Conservation (phyloP, 1,140 invertebrate species). For the Bradysia coprophila region DNA sequence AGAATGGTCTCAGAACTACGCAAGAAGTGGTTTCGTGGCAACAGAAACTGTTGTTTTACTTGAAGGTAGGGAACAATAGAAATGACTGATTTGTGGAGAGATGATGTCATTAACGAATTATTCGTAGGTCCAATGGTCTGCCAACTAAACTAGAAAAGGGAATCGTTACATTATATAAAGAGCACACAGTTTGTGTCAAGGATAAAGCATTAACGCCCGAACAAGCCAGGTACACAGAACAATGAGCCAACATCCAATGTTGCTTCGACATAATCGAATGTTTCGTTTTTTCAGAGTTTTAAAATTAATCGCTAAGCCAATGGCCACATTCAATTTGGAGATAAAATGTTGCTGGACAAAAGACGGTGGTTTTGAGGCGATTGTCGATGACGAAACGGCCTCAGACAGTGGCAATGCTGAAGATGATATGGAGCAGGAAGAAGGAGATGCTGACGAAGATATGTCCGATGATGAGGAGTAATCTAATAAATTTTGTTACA, state of each 20-base stretch:
- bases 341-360: constrained; percentile 42
- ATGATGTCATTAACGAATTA: too few relatives aligned
- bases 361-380: constrained; percentile 35
- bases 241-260: too few relatives aligned
- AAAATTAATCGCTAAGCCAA: constrained; percentile 63
- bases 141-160: constrained; percentile 82
- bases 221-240: too few relatives aligned
- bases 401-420: constrained; percentile 14
- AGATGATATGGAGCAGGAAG: constrained; percentile 23
- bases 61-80: too few relatives aligned
- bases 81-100: too few relatives aligned
- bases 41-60: constrained; percentile 59
- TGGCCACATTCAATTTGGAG: constrained; percentile 65
- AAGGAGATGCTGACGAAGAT: too few relatives aligned
- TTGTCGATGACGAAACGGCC: constrained; percentile 10
- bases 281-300: too few relatives aligned
- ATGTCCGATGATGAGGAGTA: too few relatives aligned
- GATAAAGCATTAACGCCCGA: constrained; percentile 71
- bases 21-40: constrained; percentile 69
- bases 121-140: constrained; percentile 79
- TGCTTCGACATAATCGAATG: too few relatives aligned
- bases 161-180: constrained; percentile 66
- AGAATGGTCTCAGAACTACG: constrained; percentile 66
- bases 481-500: too few relatives aligned
- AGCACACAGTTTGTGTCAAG: constrained; percentile 74